Evolutionary conservation across 2,888 invertebrate species (phyloP).

Genomic region (Pyrrhia umbra): DNA sequence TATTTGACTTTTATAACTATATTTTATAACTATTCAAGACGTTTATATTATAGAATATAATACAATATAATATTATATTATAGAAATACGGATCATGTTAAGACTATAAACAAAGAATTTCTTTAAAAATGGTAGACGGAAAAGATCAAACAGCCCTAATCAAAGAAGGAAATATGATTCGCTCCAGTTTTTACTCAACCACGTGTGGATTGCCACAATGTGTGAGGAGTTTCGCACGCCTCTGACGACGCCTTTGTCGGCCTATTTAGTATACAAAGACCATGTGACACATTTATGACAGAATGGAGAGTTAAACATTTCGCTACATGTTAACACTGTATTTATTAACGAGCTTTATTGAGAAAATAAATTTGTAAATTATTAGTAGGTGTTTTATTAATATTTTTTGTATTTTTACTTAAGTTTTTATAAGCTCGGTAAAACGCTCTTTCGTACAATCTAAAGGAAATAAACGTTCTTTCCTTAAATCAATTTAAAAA

Average conservation of each 20-base stretch:
- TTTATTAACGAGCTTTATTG: not conserved
- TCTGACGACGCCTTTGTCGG: conserved; percentile 66
- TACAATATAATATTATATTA: too few species aligned
- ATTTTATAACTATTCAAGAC: too few species aligned
- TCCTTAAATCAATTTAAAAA: conserved; percentile 37
- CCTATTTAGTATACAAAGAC: conserved; percentile 37
- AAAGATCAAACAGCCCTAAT: conserved; percentile 50
- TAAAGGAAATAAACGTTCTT: conserved; percentile 30
- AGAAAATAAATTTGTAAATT: not conserved
- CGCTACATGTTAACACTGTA: not conserved
- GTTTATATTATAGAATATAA: too few species aligned
- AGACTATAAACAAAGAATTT: not conserved
- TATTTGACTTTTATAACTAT: too few species aligned
- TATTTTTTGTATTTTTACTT: too few species aligned
- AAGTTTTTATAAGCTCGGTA: too few species aligned
- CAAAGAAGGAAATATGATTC: conserved; percentile 53
- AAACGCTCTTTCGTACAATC: conserved; percentile 17
- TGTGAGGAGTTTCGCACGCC: conserved; percentile 82
- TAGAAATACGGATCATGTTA: too few species aligned
- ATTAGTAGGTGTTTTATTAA: too few species aligned
- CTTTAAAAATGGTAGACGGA: conserved; percentile 10
- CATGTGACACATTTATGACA: conserved; percentile 40
- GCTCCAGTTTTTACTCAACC: conserved; percentile 65
- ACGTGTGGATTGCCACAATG: conserved; percentile 72
- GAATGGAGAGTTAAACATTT: not conserved